A percentile compares a stretch with the other conserved stretches of the same genome.
Conservation (phyloP, 2,113 vertebrate genomes). For the Ophthalmolycus amberensis region DNA sequence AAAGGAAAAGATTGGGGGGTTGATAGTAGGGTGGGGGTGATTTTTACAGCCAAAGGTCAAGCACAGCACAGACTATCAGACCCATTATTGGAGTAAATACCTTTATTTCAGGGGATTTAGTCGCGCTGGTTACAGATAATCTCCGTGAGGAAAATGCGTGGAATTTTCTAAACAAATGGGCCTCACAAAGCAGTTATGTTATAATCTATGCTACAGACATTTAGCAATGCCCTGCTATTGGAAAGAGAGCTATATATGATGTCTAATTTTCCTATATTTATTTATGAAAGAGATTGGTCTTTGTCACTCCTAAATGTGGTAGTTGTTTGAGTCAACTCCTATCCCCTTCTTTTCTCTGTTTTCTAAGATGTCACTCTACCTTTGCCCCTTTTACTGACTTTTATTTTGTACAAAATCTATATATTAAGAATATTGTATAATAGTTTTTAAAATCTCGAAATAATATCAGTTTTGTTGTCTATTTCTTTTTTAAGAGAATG, state of each 20-base stretch:
- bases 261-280: constrained; percentile 83
- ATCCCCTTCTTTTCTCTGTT: constrained; percentile 58
- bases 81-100: constrained; percentile 75
- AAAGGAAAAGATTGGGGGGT: constrained; percentile 35
- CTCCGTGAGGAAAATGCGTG: constrained; percentile 59
- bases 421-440: constrained; percentile 88
- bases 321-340: constrained; percentile 73
- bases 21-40: constrained; percentile 41
- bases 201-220: constrained; percentile 62
- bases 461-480: constrained; percentile 83
- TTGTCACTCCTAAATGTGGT: constrained; percentile 78
- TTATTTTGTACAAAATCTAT: constrained; percentile 89
- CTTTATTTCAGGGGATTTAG: constrained; percentile 77
- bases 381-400: constrained; percentile 78
- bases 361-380: constrained; percentile 76
- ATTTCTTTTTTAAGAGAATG: constrained; percentile 88
- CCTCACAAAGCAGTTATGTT: constrained; percentile 61
- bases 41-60: constrained; percentile 78
- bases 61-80: constrained; percentile 79
- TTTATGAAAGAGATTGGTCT: constrained; percentile 82
- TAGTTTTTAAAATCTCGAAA: constrained; percentile 86
- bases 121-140: constrained; percentile 68
- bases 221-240: constrained; percentile 72
- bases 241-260: constrained; percentile 83
- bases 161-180: constrained; percentile 63